Evolutionary conservation across 1,140 invertebrate species (phyloP), one percentile per base, ranked within the genome.

Genomic region (Phocides pigmalion): DNA sequence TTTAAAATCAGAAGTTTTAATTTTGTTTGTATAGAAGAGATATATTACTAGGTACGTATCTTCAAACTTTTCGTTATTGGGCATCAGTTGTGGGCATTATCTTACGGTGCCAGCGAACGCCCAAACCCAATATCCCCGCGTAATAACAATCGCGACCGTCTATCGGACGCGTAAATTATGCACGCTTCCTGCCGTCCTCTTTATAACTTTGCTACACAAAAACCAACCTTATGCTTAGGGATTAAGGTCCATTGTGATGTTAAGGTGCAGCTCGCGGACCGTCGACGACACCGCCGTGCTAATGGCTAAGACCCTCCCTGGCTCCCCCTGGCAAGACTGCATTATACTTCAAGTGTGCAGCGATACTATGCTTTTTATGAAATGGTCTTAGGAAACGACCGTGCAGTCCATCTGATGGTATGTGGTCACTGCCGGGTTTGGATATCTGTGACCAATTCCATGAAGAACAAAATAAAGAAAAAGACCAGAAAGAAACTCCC

Each of bases 101-200:
- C 84, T 79, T 76, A 64, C 69, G 74, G 76, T 66, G 72, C 64
- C 74, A 70, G 68, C 76, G 71, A 39, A 64, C 32, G 61, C 73
- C 73, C 80, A 79, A 85, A 83, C 81, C 82, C 84, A 84, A 87
- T 87, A 86, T 82, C 79, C 82, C 74, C 68, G 79, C 80, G 82
- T 81, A 89, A 87, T 87, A 85, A 87, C 87, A 85, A 85, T 86
- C 81, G 86, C 78, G 80, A 77, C 68, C 74, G 76, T 84, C 82
- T 89, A 89, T 89, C 86, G 84, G 79, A 79, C 81, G 77, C 84
- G 83, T 89, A 87, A 89, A 89, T 89, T 89, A 87, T 89, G 83
- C 82, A 87, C 76, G 64, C 64, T 64, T 64, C 35, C 65, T 62
- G 41, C 37, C 51, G 44, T 47, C 62, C 67, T 67, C 68, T 49